Percentiles rank a stretch among this genome's conserved stretches.
phyloP scores from a whole-genome alignment of 2,797 vertebrate species.

The Tangara arthus region DNA sequence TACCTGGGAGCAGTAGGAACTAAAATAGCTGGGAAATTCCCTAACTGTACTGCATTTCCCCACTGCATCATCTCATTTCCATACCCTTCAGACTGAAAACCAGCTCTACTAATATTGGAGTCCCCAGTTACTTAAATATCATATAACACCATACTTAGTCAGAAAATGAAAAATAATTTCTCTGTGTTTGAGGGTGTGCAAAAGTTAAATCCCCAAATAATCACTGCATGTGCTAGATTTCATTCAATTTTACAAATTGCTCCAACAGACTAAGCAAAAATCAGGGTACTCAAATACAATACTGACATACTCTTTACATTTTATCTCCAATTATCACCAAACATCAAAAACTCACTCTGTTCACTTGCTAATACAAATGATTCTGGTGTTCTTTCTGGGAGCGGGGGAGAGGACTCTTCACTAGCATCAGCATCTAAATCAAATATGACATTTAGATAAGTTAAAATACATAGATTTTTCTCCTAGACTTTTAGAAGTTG shows the following conservation, averaged over 20 bases:
- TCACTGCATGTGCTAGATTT: background rate
- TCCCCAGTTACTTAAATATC: background rate
- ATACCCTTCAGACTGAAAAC: background rate
- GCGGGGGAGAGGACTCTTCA: constrained; percentile 90
- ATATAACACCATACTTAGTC: background rate
- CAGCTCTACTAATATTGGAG: background rate
- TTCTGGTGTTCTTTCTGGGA: constrained; percentile 92
- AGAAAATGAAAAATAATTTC: background rate
- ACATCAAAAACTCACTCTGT: constrained; percentile 70
- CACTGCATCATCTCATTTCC: background rate
- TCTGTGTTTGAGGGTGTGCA: background rate
- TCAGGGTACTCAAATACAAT: background rate
- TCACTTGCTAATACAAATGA: constrained; percentile 93
- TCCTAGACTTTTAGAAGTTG: background rate
- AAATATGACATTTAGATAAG: constrained; percentile 52
- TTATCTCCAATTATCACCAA: background rate
- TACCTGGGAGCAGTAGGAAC: background rate
- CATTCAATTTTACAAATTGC: background rate
- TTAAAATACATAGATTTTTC: background rate
- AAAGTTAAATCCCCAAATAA: background rate
- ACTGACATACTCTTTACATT: background rate
- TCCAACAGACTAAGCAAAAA: background rate
- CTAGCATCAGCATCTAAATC: constrained; percentile 87
- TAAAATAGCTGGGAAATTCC: background rate
- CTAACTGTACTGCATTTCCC: background rate